Evolutionary conservation across 2,888 invertebrate genomes (phyloP).

Genomic region (Chelonus formosanus): DNA sequence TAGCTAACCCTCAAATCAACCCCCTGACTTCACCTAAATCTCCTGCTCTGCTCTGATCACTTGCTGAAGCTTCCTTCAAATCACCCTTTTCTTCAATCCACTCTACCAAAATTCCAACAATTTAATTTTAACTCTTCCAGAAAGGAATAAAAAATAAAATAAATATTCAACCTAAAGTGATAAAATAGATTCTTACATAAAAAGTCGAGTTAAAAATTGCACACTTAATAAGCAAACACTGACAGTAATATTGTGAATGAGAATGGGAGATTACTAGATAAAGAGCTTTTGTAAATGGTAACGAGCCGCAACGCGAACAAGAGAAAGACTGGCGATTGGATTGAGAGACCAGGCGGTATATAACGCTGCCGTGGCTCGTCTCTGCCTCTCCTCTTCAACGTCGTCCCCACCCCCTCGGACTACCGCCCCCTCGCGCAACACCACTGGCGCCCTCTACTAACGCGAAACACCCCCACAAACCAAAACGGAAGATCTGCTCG

Average conservation of each 20-base stretch:
- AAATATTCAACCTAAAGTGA: conserved; percentile 1
- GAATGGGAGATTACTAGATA: too few species aligned
- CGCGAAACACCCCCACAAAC: conserved; percentile 38
- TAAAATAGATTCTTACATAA: conserved; percentile 4
- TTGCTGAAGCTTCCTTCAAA: too few species aligned
- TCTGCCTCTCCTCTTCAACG: conserved; percentile 28
- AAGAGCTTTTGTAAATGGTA: conserved; percentile 5
- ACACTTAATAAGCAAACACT: background rate
- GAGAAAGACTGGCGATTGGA: conserved; percentile 57
- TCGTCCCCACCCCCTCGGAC: conserved; percentile 37
- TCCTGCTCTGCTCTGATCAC: background rate
- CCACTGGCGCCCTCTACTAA: conserved; percentile 28
- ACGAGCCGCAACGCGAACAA: conserved; percentile 49
- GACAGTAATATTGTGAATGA: too few species aligned
- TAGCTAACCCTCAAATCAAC: conserved; percentile 37
- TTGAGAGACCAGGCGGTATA: conserved; percentile 58
- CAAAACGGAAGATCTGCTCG: conserved; percentile 45
- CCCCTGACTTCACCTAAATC: background rate
- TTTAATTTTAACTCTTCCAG: too few species aligned
- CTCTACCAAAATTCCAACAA: background rate
- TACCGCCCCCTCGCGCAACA: conserved; percentile 48
- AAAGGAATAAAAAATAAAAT: background rate
- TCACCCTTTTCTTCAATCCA: background rate
- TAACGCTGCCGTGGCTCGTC: conserved; percentile 47
- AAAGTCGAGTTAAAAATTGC: too few species aligned